Evolutionary conservation across 2,888 invertebrate species (phyloP).

Genomic region (Elysia crispata): DNA sequence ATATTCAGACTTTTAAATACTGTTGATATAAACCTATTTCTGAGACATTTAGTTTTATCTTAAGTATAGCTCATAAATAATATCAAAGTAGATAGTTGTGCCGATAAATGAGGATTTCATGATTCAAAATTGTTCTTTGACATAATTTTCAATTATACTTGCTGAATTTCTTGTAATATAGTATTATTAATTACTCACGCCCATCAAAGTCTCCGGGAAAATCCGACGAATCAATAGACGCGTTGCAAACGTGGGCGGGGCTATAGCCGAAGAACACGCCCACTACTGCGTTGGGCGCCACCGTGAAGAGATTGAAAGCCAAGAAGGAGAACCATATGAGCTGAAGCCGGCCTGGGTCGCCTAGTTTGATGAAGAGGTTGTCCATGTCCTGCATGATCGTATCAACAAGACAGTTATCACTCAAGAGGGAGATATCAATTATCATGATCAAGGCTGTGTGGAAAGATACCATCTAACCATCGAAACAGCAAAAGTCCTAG

Average conservation of each 20-base stretch:
- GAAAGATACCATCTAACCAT: too few relatives aligned
- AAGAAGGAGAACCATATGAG: constrained; percentile 54
- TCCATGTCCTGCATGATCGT: constrained; percentile 40
- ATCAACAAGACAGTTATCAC: background rate
- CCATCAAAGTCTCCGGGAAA: background rate
- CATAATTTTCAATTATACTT: background rate
- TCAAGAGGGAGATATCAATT: background rate
- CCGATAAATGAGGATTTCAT: too few relatives aligned
- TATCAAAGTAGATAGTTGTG: too few relatives aligned
- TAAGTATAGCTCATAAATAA: too few relatives aligned
- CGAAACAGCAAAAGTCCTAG: too few relatives aligned
- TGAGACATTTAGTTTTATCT: too few relatives aligned
- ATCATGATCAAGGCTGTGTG: too few relatives aligned
- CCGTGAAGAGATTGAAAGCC: constrained; percentile 55
- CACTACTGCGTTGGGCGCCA: constrained; percentile 57
- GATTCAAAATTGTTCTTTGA: background rate
- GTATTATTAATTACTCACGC: background rate
- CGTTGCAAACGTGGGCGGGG: constrained; percentile 48
- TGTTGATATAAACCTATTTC: too few relatives aligned
- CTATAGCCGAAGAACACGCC: constrained; percentile 58
- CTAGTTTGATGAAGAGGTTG: constrained; percentile 48
- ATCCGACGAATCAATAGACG: background rate
- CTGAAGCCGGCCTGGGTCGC: constrained; percentile 56
- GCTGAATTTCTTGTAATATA: background rate
- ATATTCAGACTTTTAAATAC: too few relatives aligned